phyloP scores from a whole-genome alignment of 2,888 invertebrate species.

The Arctia plantaginis region DNA sequence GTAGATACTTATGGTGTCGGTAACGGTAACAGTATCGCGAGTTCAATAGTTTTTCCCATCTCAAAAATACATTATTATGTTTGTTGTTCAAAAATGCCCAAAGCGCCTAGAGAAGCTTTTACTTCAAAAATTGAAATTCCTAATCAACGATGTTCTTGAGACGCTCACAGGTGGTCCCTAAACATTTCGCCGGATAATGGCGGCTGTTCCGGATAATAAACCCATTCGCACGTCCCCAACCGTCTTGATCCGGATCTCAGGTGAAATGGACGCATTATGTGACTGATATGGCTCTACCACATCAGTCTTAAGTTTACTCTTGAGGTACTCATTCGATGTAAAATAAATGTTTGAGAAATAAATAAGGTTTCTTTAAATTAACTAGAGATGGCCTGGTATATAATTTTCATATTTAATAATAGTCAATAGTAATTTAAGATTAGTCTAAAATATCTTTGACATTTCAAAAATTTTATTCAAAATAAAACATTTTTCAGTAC shows the following conservation, averaged over 20 bases:
- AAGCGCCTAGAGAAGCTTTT: too few species aligned
- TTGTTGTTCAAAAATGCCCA: too few species aligned
- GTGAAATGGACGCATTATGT: constrained; percentile 52
- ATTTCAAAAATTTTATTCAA: too few species aligned
- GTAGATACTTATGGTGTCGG: too few species aligned
- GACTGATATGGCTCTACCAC: constrained; percentile 32
- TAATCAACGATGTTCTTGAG: constrained; percentile 13
- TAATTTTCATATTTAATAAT: too few species aligned
- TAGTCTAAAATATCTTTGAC: too few species aligned
- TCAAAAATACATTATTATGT: too few species aligned
- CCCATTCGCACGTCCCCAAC: constrained; percentile 64
- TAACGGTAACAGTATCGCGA: too few species aligned
- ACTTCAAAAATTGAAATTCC: constrained; percentile 2
- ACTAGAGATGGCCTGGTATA: background rate
- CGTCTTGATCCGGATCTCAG: constrained; percentile 57
- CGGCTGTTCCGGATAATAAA: constrained; percentile 66
- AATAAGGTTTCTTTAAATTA: background rate
- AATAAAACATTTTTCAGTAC: too few species aligned
- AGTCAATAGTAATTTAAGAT: too few species aligned
- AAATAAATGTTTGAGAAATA: background rate
- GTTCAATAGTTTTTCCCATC: too few species aligned
- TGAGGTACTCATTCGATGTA: background rate
- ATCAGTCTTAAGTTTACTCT: constrained; percentile 11
- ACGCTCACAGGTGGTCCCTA: constrained; percentile 67
- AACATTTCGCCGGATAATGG: constrained; percentile 54